Conservation (phyloP, 2,888 invertebrate species). For the Cepaea hortensis region DNA sequence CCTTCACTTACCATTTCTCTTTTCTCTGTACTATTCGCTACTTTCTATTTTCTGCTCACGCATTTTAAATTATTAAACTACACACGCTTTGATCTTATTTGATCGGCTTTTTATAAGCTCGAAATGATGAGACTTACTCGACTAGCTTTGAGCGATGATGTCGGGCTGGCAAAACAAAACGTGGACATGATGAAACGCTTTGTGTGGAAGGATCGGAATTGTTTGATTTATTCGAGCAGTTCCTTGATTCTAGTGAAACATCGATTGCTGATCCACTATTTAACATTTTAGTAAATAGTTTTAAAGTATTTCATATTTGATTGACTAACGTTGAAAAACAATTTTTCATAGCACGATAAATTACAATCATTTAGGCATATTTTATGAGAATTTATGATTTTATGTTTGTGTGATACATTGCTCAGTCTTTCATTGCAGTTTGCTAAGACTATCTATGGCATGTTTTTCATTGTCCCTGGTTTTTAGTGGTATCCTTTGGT, state of each 20-base stretch:
- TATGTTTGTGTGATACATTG: too few species aligned
- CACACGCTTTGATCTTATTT: slow-evolving; percentile 59
- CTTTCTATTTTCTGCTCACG: background rate
- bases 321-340: too few species aligned
- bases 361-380: too few species aligned
- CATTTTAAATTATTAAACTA: slow-evolving; percentile 26
- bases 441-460: too few species aligned
- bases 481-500: too few species aligned
- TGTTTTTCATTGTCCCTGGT: too few species aligned
- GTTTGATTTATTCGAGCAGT: background rate
- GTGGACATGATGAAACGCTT: slow-evolving; percentile 40
- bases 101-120: slow-evolving; percentile 48
- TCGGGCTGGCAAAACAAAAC: slow-evolving; percentile 31
- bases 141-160: slow-evolving; percentile 53
- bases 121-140: slow-evolving; percentile 56
- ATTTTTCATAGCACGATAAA: too few species aligned
- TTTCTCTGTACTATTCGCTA: background rate
- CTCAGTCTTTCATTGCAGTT: too few species aligned
- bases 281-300: background rate
- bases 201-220: slow-evolving; percentile 44
- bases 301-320: too few species aligned
- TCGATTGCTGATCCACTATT: slow-evolving; percentile 39
- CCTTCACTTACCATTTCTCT: background rate
- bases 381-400: too few species aligned
- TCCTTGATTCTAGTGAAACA: slow-evolving; percentile 45